A percentile compares a stretch with the other conserved stretches of the same genome.
These are phyloP conservation scores for Melanotaenia duboulayi DNA, from an alignment of 2,113 vertebrate genomes.

Conservation along the genomic window DNA sequence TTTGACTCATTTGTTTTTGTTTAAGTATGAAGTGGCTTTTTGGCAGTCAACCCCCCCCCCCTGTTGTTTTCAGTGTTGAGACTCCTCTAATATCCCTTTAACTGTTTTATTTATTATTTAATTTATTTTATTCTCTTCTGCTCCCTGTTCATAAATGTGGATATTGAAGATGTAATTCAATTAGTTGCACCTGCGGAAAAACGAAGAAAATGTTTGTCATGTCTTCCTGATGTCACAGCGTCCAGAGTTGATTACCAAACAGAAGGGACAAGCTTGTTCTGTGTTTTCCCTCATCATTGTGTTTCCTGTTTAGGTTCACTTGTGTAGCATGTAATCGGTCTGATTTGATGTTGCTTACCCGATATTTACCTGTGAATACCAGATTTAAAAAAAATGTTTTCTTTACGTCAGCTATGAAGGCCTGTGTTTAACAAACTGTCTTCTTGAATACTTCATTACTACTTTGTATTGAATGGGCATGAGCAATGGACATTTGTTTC, in stretches of 20 bases:
- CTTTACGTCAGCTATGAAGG: background rate
- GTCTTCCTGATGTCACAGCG: too few relatives aligned
- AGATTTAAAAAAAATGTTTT: conserved; percentile 2
- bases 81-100: background rate
- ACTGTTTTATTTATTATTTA: background rate
- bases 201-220: too few relatives aligned
- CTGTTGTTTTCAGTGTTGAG: conserved; percentile 1
- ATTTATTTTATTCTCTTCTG: too few relatives aligned
- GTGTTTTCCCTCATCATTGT: background rate
- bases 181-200: too few relatives aligned
- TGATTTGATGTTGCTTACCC: conserved; percentile 5
- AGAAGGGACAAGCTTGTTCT: too few relatives aligned
- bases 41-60: background rate
- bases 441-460: background rate
- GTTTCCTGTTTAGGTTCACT: background rate
- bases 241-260: too few relatives aligned
- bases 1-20: conserved; percentile 28
- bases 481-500: background rate
- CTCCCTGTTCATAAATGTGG: too few relatives aligned
- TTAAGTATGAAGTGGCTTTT: background rate
- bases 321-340: background rate
- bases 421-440: background rate
- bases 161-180: too few relatives aligned
- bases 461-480: background rate
- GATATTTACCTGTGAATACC: background rate